Evolutionary conservation across 2,113 vertebrate species (phyloP), one percentile per base, ranked within the genome.

Genomic region (Neolamprologus sp.): DNA sequence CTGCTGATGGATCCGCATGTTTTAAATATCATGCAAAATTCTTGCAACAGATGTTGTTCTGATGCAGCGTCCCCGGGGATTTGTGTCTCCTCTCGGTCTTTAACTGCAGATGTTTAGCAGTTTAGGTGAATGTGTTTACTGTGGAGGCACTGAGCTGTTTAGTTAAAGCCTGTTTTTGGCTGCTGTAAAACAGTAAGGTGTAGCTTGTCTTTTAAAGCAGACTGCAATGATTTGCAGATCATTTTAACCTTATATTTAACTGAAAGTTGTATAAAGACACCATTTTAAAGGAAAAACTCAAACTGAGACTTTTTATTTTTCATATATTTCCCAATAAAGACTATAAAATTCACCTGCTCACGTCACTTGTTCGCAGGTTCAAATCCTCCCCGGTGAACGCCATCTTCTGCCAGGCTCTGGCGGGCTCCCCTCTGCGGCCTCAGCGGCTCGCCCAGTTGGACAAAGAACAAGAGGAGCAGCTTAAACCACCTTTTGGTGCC

Each of bases 351-450:
- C 9, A 13, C 73, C 23, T 49, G 71, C 40, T 75, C 16, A 49
- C 2, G 4, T 4, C 17, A 78, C 21, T 21, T 80, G 8, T n/a
- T 21, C 33, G 11, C 78, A 97, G 97, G 93, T 99, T 99, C 92
- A 98, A 97, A 96, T 96, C 98, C 2, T 99, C 98, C 45, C 98
- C 98, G 2, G 98, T 99, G 88, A 99, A 99, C 65, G 97, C 97
- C 96, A 99, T 99, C 93, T 98, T 98, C 94, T 99, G 98, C 96
- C 98, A 98, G 79, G 98, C 99, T 57, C 91, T 99, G 91, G 95
- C 97, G 8, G 98, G 98, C 85, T 99, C 99, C 10, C 99, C 99
- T 9, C 95, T 98, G 57, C 97, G 97, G 65, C 99, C 99, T 51
- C 97, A 97, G 81, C 97, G 96, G 49, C 97, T 99, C 82, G 90